Base-by-base conservation (phyloP, 2,113 vertebrate species). In the Mormyrus lacerda region DNA sequence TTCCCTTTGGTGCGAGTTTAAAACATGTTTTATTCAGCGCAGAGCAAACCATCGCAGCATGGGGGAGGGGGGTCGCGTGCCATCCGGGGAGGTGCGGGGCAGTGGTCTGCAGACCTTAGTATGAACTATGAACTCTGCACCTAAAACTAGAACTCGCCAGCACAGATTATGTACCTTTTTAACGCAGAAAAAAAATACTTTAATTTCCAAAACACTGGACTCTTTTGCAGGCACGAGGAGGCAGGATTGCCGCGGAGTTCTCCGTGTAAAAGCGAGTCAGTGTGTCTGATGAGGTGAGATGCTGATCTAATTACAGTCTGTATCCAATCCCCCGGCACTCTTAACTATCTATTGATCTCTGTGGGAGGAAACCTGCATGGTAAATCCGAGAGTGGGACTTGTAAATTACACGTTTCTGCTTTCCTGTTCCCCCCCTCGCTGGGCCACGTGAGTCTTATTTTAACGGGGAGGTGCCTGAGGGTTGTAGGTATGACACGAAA, bases 271-370 rank as follows among this genome's bases (percentile, higher is more conserved):
- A 86, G 84, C 84, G 3, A 51, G 84, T 85, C 44, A 48, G 84
- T 48, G 44, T 50, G 83, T 84, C 82, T 84, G 82, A 84, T 84
- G 82, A 84, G 82, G 44, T 84, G 82, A 44, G 44, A 84, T 84
- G 8, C 82, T 84, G 82, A 84, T 84, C 82, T 84, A 84, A 84
- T 84, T 84, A 84, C 82, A 44, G 82, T 84, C 82, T 84, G 82
- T 84, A 84, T 47, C 44, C 42, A 84, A 84, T 47, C 39, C 44
- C 82, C 82, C 82, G 44, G 44, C 82, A n/a, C 82, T 24, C 82
- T n/a, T 84, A 84, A 47, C 82, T 84, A 84, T 47, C 82, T 84
- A 84, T 84, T 84, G 82, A 84, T 84, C 82, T 84, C 82, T 45
- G 82, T 45, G 82, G 82, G 82, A 84, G 82, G 44, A 84, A 84